A percentile compares a stretch with the other conserved stretches of the same genome.
phyloP scores from a whole-genome alignment of 2,888 invertebrate species.

The Lithophane semibrunnea region DNA sequence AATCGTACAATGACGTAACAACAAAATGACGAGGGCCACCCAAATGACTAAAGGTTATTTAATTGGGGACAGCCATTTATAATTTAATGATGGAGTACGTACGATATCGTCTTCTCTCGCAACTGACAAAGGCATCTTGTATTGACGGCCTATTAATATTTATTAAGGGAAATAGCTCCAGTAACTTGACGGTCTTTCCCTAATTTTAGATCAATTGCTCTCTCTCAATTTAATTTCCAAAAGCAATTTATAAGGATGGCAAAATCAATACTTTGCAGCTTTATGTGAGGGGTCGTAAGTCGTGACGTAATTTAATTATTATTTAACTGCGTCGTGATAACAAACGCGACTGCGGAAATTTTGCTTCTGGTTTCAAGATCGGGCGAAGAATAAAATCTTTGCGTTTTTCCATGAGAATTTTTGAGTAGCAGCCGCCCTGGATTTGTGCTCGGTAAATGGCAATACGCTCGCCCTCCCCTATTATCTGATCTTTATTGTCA shows the following conservation, averaged over 20 bases:
- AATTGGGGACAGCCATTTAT: constrained; percentile 48
- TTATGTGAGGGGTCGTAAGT: constrained; percentile 25
- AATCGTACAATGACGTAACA: constrained; percentile 20
- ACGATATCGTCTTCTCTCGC: constrained; percentile 51
- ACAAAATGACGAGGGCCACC: constrained; percentile 4
- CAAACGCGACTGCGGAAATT: background rate
- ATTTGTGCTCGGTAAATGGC: background rate
- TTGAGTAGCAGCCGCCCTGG: background rate
- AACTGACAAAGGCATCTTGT: constrained; percentile 73
- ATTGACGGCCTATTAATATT: constrained; percentile 80
- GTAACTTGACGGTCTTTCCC: constrained; percentile 71
- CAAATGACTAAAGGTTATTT: constrained; percentile 42
- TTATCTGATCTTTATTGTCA: too few species aligned
- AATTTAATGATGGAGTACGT: constrained; percentile 44
- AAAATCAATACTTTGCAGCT: constrained; percentile 65
- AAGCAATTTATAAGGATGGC: constrained; percentile 61
- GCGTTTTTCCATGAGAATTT: background rate
- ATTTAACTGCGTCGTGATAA: background rate
- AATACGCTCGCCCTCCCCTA: background rate
- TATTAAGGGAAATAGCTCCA: constrained; percentile 78
- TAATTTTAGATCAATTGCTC: constrained; percentile 77
- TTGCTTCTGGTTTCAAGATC: background rate
- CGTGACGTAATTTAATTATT: constrained; percentile 41
- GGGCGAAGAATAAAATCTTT: background rate
- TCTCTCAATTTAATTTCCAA: constrained; percentile 68